Conservation (phyloP, 2,797 vertebrate genomes). For the Cryptoprocta ferox region DNA sequence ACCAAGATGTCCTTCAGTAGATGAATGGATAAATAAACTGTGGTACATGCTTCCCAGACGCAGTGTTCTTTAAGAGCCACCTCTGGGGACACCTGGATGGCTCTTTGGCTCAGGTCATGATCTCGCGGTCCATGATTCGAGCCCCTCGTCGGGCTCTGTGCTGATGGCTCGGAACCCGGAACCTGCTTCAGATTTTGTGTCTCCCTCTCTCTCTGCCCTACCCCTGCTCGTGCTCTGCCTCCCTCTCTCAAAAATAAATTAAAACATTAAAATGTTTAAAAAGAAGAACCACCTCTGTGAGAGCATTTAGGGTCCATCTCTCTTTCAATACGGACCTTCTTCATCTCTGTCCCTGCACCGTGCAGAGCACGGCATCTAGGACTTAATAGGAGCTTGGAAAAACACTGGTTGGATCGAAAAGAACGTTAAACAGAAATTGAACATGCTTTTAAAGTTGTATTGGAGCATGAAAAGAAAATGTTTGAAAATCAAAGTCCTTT, state of each 20-base stretch:
- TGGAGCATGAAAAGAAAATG: constrained; percentile 30
- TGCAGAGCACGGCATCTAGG: not conserved
- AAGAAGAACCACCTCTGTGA: not conserved
- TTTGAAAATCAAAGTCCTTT: constrained; percentile 39
- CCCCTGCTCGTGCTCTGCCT: no score
- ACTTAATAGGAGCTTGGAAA: not conserved
- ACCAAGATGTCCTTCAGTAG: not conserved
- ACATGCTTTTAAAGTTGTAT: not conserved
- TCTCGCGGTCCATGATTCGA: no score
- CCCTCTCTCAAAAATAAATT: no score
- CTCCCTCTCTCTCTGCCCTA: no score
- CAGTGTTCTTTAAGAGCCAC: not conserved
- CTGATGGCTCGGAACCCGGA: no score
- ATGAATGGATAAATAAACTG: not conserved
- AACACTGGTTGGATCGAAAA: not conserved
- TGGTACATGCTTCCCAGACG: not conserved
- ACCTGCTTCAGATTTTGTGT: no score
- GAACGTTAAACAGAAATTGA: constrained; percentile 49
- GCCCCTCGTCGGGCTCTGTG: no score
- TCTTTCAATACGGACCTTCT: not conserved
- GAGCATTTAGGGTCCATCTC: not conserved
- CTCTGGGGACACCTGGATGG: not conserved
- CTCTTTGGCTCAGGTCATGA: no score
- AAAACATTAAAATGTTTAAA: no score
- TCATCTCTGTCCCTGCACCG: not conserved